Base-by-base conservation (phyloP, 2,797 vertebrate species). In the Limnodromus scolopaceus region DNA sequence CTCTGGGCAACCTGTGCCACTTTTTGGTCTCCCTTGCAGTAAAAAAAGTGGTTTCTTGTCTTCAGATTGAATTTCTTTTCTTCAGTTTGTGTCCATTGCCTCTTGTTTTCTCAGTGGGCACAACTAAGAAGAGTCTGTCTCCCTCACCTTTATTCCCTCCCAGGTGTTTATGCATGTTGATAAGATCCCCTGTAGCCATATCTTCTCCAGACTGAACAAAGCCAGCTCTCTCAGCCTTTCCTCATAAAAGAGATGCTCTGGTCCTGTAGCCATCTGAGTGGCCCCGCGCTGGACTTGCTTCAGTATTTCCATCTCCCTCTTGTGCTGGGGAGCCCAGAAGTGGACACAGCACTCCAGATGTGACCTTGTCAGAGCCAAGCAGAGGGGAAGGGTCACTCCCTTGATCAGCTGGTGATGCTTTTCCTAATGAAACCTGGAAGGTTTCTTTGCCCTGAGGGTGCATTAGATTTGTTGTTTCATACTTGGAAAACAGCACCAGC, bases 201-300 rank as follows among this genome's bases (percentile, higher is more conserved):
- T 54, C 17, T 76, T 72, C 55, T 55, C 10, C 17, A 22, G 12
- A 36, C 25, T 63, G 28, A 76, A 20, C 22, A 51, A 13, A 2
- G 27, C 13, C 30, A 60, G 9, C 17, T 60, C 3, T 43, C 34
- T 78, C 16, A 82, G 10, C 13, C 18, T 70, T 6, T 58, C 12
- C 32, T 74, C 15, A 3, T 13, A 16, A 1, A 3, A 58, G 9
- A 36, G 12, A 10, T 51, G 4, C 7, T 60, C 9, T 0, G 0
- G 8, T 34, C 17, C 11, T 80, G 10, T 48, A 48, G 2, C 8
- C 10, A 18, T 20, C 19, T 48, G 32, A 45, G 20, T 24, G 19
- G 32, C 16, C 4, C 25, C 87, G 24, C 7, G 0, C 30, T 60
- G 45, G 32, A 27, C 22, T 53, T 39, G 9, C 14, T 55, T 69